Base-by-base conservation (phyloP, 2,888 invertebrate genomes). In the Apoda limacodes region DNA sequence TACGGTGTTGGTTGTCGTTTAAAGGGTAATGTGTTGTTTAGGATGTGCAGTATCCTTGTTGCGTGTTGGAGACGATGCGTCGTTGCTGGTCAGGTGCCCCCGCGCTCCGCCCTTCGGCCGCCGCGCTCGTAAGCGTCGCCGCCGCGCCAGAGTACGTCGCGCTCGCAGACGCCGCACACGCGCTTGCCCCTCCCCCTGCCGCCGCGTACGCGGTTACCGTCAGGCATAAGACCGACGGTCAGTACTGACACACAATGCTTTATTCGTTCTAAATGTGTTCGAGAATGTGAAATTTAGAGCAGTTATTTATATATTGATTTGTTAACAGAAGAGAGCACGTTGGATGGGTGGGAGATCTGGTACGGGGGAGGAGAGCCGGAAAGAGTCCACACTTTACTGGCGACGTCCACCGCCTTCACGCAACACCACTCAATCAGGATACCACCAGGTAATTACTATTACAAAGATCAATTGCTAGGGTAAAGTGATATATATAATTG, bases 1-100 rank as follows among this genome's bases (percentile, higher is more conserved):
- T 15, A 7, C 13, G 13, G 3, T 13, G 12, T 25, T 25, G 2
- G 6, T 25, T 9, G 2, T 2, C 11, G n/a, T n/a, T n/a, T n/a
- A n/a, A n/a, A n/a, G n/a, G n/a, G n/a, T n/a, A n/a, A n/a, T 5
- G 7, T 7, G 1, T 1, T 28, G 23, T 7, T 4, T 55, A 88
- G 87, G 91, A 93, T 60, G 87, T 91, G 3, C 83, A 88, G 29
- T 93, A 92, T 72, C 93, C 94, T 0, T 88, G 90, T 54, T 92
- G 93, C 60, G 87, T 96, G 58, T 76, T 99, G 31, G 98, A 98
- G 67, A 82, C 95, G 28, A 97, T 99, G 95, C 93, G 95, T 0
- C 84, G 94, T 5, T 98, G 98, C 65, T 99, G 98, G 99, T 87
- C 92, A 9, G 94, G 95, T 31, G 84, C 89, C 42, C 90, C 91